These are phyloP conservation scores for Crocidura indochinensis DNA, from an alignment of 2,797 vertebrate genomes.

Conservation along the genomic window DNA sequence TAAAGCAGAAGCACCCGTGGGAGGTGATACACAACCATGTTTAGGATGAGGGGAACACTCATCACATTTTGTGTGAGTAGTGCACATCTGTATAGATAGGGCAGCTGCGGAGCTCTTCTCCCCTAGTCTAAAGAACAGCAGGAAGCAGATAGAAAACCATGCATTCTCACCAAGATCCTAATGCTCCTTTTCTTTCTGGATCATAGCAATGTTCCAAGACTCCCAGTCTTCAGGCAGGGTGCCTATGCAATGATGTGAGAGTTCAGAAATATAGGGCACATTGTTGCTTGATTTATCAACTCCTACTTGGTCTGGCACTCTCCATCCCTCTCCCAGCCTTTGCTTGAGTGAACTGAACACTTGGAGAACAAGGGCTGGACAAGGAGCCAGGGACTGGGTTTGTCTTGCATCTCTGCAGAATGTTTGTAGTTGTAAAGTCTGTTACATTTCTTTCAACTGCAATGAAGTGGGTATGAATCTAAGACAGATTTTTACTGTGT, in stretches of 20 bases:
- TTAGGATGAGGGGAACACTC: not conserved
- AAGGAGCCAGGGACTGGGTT: not conserved
- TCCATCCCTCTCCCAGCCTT: not conserved
- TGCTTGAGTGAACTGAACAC: not conserved
- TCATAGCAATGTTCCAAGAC: not conserved
- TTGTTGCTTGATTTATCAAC: not conserved
- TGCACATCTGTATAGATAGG: not conserved
- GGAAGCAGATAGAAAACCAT: not conserved
- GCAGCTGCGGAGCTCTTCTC: not conserved
- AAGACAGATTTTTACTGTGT: not conserved
- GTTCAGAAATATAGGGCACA: not conserved
- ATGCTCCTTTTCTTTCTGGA: not conserved
- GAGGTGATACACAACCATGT: not conserved
- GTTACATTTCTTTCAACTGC: too few relatives aligned
- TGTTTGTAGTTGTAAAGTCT: too few relatives aligned
- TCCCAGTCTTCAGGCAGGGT: too few relatives aligned
- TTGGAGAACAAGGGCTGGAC: not conserved
- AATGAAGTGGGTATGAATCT: not conserved
- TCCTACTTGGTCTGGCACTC: not conserved
- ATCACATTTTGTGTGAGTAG: not conserved
- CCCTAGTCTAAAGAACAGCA: not conserved
- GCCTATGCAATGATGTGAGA: not conserved
- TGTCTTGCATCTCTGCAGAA: too few relatives aligned
- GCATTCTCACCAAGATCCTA: not conserved
- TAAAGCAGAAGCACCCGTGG: not conserved